These are phyloP conservation scores for Centrocercus urophasianus DNA, from an alignment of 2,113 vertebrate genomes.

Conservation along the genomic window DNA sequence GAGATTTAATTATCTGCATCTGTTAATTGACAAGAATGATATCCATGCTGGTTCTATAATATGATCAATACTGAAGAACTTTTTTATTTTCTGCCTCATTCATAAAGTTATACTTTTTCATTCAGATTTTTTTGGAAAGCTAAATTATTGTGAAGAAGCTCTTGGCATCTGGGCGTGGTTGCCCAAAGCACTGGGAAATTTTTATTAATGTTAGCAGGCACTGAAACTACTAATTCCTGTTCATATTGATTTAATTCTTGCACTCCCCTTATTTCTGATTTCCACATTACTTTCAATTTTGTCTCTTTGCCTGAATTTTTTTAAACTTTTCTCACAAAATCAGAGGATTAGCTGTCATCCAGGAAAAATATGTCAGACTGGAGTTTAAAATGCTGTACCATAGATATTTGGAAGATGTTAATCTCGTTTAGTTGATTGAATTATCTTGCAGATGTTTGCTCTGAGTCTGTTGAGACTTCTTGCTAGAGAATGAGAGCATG, in stretches of 20 bases:
- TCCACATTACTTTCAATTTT: neutral
- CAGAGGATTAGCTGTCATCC: neutral
- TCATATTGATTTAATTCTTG: neutral
- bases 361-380: neutral
- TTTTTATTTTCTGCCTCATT: neutral
- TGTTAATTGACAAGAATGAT: neutral
- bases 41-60: neutral
- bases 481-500: neutral
- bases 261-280: neutral
- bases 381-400: neutral
- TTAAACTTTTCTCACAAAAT: neutral
- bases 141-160: neutral
- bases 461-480: neutral
- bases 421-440: neutral
- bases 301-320: neutral
- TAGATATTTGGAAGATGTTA: neutral
- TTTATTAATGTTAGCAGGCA: neutral
- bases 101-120: neutral
- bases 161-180: neutral
- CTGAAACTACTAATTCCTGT: neutral
- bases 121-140: neutral
- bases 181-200: neutral
- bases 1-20: neutral
- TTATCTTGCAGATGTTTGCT: conserved; percentile 31
- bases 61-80: neutral